Evolutionary conservation across 53 echinoderm and acorn worm genomes (phyloP).

Genomic region (Paracentrotus lividus): DNA sequence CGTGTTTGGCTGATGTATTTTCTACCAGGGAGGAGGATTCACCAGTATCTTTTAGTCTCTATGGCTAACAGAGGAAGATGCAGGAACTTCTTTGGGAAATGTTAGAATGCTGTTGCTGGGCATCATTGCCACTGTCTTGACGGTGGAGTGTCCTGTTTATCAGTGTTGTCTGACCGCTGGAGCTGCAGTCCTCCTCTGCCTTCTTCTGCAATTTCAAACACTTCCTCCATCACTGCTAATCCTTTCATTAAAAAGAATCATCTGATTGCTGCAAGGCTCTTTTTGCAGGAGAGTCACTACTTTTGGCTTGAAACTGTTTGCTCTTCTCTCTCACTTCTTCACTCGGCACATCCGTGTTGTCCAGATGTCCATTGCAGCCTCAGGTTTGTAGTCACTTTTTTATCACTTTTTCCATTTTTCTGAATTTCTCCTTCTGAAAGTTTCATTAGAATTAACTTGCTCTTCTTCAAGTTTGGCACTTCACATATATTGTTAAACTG

Average conservation of each 20-base stretch:
- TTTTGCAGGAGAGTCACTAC: background rate
- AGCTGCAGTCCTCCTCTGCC: constrained; percentile 33
- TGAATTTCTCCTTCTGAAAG: background rate
- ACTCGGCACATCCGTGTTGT: background rate
- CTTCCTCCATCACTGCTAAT: constrained; percentile 67
- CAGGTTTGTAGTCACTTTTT: background rate
- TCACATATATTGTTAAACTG: constrained; percentile 20
- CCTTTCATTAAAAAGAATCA: constrained; percentile 5
- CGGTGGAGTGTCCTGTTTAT: background rate
- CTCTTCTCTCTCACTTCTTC: background rate
- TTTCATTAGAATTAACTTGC: background rate
- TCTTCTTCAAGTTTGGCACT: constrained; percentile 12
- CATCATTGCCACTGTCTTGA: background rate
- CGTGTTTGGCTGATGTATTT: background rate
- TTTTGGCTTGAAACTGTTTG: background rate
- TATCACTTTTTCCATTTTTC: background rate
- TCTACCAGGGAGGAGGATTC: background rate
- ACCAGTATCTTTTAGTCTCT: background rate
- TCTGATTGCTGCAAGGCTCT: background rate
- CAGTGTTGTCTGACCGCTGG: background rate
- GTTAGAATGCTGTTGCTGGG: background rate
- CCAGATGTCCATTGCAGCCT: background rate
- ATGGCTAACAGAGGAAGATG: constrained; percentile 30
- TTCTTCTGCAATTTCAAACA: constrained; percentile 63
- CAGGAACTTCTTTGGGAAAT: constrained; percentile 38